These are phyloP conservation scores for Sarcophaga bullata DNA, from an alignment of 1,140 invertebrate species.

Conservation along the genomic window DNA sequence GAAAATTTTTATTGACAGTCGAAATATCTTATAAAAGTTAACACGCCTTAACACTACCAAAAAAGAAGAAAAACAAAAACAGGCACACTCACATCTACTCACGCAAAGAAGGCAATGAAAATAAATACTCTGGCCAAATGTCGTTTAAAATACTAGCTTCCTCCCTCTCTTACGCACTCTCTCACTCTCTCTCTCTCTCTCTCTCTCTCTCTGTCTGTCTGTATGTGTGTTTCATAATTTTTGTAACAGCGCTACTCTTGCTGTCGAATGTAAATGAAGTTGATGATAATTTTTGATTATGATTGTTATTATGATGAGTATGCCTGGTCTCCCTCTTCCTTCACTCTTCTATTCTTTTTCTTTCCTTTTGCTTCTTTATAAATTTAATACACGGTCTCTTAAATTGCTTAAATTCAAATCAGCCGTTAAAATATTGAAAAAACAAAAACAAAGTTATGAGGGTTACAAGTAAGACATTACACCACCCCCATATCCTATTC, in stretches of 20 bases:
- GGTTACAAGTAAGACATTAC: too few relatives aligned
- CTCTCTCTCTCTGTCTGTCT: not conserved
- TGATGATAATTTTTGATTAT: not conserved
- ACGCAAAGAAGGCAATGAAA: not conserved
- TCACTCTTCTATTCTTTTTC: too few relatives aligned
- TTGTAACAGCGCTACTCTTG: too few relatives aligned
- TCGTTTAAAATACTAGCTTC: not conserved
- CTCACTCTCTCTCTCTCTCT: not conserved
- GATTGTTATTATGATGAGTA: too few relatives aligned
- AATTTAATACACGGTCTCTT: too few relatives aligned
- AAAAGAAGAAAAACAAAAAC: not conserved
- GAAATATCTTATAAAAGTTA: slow-evolving; percentile 39
- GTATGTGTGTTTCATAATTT: too few relatives aligned
- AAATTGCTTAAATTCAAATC: too few relatives aligned
- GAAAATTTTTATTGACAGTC: slow-evolving; percentile 39
- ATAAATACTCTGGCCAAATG: slow-evolving; percentile 7
- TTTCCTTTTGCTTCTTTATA: too few relatives aligned
- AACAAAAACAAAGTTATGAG: too few relatives aligned
- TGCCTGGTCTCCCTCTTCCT: too few relatives aligned
- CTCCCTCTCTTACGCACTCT: not conserved
- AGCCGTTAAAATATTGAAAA: too few relatives aligned
- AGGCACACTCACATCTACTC: not conserved
- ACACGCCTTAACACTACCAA: slow-evolving; percentile 38
- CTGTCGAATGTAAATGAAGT: not conserved
- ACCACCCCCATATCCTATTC: too few relatives aligned